Conservation (phyloP, 1,140 invertebrate genomes). For the Apis laboriosa region DNA sequence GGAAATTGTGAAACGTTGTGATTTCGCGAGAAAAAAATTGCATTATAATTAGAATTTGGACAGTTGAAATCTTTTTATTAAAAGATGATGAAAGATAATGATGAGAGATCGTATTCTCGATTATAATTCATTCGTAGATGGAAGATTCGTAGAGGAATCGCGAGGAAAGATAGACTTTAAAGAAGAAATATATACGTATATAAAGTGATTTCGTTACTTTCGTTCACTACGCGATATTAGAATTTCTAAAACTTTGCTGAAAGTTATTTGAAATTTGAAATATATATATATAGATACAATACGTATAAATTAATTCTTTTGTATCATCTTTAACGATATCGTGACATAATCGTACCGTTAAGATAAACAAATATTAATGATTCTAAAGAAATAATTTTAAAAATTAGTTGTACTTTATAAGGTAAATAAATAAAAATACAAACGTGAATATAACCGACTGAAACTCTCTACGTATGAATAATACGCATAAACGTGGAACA, state of each 20-base stretch:
- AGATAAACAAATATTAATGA: too few relatives aligned
- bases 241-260: conserved; percentile 30
- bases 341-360: too few relatives aligned
- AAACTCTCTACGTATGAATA: too few relatives aligned
- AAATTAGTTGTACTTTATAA: too few relatives aligned
- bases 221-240: conserved; percentile 55
- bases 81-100: neutral
- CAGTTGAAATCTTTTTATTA: neutral
- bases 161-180: too few relatives aligned
- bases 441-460: too few relatives aligned
- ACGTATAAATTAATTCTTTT: too few relatives aligned
- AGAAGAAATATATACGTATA: conserved; percentile 15
- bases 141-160: neutral
- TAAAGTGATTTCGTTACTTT: neutral
- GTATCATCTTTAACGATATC: too few relatives aligned
- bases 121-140: neutral
- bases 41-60: neutral
- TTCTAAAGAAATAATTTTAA: too few relatives aligned
- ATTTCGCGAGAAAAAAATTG: neutral
- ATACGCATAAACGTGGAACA: too few relatives aligned
- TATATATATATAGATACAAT: too few relatives aligned
- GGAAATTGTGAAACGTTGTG: neutral
- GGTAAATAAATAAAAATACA: too few relatives aligned
- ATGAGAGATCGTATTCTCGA: neutral
- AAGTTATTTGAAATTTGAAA: conserved; percentile 1